Conservation (phyloP, 2,797 vertebrate genomes). For the Xyrichtys novacula region DNA sequence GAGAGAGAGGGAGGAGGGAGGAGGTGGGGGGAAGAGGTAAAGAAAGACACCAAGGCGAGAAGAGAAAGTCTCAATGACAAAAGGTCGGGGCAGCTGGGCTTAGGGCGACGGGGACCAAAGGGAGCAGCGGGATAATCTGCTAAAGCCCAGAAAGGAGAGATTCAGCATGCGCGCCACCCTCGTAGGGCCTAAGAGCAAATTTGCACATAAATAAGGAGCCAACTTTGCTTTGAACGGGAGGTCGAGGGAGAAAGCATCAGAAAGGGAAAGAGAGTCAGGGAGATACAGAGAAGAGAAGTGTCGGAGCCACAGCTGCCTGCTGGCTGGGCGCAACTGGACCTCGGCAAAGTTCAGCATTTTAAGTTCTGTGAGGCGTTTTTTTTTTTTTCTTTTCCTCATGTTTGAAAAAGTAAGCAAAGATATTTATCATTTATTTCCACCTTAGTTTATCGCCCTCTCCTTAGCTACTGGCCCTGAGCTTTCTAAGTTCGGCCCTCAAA, state of each 20-base stretch:
- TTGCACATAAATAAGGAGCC: slow-evolving; percentile 92
- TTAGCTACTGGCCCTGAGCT: slow-evolving; percentile 52
- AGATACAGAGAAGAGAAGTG: slow-evolving; percentile 64
- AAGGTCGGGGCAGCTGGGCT: slow-evolving; percentile 91
- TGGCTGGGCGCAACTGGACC: slow-evolving; percentile 69
- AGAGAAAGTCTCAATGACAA: slow-evolving; percentile 90
- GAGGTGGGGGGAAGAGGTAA: slow-evolving; percentile 65
- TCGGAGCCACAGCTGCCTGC: slow-evolving; percentile 74
- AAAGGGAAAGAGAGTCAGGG: slow-evolving; percentile 79
- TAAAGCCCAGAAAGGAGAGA: slow-evolving; percentile 89
- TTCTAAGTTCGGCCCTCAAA: slow-evolving; percentile 70
- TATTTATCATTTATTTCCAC: slow-evolving; percentile 70
- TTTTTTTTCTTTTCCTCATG: slow-evolving; percentile 44
- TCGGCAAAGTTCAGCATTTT: slow-evolving; percentile 71
- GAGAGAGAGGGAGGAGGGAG: slow-evolving; percentile 46
- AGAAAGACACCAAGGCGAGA: slow-evolving; percentile 82
- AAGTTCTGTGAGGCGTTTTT: slow-evolving; percentile 51
- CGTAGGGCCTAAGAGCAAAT: slow-evolving; percentile 88
- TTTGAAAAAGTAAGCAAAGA: slow-evolving; percentile 76
- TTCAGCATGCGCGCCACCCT: slow-evolving; percentile 89
- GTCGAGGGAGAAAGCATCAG: slow-evolving; percentile 84
- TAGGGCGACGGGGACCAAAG: slow-evolving; percentile 87
- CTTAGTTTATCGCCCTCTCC: slow-evolving; percentile 48
- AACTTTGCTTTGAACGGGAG: slow-evolving; percentile 89
- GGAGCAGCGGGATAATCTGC: slow-evolving; percentile 91